Conservation (phyloP, 64 coral and sea anemone genomes). For the Stylophora pistillata region DNA sequence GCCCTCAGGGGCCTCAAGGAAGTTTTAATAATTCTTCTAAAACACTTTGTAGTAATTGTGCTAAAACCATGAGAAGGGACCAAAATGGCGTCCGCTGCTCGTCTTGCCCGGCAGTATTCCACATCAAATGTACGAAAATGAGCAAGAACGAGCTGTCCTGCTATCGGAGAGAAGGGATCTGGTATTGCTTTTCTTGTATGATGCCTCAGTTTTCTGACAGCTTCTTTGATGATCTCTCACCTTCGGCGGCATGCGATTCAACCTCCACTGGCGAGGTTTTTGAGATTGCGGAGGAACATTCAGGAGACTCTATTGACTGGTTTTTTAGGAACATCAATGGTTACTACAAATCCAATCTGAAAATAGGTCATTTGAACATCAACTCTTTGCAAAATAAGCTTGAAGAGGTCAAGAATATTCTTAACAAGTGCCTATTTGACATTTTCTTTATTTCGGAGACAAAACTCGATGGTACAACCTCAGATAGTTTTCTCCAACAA, state of each 20-base stretch:
- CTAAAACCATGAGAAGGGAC: conserved; percentile 2
- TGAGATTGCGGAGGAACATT: neutral
- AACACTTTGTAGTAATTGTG: neutral
- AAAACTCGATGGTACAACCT: conserved; percentile 16
- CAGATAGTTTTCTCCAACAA: neutral
- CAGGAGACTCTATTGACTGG: conserved; percentile 2
- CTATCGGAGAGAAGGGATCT: too few species aligned
- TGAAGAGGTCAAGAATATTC: conserved; percentile 35
- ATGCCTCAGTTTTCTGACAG: too few species aligned
- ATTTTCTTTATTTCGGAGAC: conserved; percentile 52
- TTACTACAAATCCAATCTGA: too few species aligned
- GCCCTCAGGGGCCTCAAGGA: too few species aligned
- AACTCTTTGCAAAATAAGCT: conserved; percentile 46
- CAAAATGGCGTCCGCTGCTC: conserved; percentile 20
- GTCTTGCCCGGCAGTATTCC: neutral
- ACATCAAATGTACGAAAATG: too few species aligned
- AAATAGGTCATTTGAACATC: conserved; percentile 22
- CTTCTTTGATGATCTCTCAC: too few species aligned
- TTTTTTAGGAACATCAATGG: neutral
- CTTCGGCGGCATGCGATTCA: too few species aligned
- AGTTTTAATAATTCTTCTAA: neutral
- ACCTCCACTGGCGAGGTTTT: too few species aligned
- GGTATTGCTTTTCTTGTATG: too few species aligned
- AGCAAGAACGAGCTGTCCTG: too few species aligned
- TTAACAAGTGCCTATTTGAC: conserved; percentile 34